These are phyloP conservation scores for Phalanger gymnotis DNA, from an alignment of 2,797 vertebrate genomes.

Conservation along the genomic window DNA sequence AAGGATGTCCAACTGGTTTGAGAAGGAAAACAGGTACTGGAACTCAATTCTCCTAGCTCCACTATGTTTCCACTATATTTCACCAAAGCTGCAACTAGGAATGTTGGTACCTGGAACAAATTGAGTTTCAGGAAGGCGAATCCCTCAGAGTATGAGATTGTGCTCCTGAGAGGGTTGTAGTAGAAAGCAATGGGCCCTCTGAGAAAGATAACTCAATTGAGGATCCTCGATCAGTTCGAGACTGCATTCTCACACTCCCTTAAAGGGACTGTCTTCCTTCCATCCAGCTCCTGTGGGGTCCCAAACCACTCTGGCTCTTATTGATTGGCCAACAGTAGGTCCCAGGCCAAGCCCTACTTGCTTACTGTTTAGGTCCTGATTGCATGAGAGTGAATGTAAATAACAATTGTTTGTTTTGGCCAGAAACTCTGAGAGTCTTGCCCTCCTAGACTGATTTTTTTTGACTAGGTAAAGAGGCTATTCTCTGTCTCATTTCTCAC, in stretches of 20 bases:
- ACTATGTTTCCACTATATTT: not conserved
- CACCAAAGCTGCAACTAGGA: not conserved
- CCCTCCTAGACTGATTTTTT: too few species aligned
- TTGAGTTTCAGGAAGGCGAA: not conserved
- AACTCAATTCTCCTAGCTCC: not conserved
- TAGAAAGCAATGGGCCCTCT: not conserved
- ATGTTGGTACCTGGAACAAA: not conserved
- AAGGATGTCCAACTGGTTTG: not conserved
- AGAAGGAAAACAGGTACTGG: not conserved
- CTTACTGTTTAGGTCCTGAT: too few species aligned
- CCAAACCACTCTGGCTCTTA: too few species aligned
- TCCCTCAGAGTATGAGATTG: not conserved
- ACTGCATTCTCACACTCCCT: not conserved
- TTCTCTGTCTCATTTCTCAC: too few species aligned
- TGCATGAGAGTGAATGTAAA: too few species aligned
- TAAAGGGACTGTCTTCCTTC: not conserved
- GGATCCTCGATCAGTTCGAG: not conserved
- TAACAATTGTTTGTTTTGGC: too few species aligned
- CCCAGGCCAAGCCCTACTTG: too few species aligned
- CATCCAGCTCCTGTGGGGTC: not conserved
- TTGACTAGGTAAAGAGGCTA: too few species aligned
- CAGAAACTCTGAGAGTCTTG: too few species aligned
- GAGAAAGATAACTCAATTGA: not conserved
- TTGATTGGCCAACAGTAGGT: too few species aligned
- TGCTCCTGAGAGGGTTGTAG: not conserved